Evolutionary conservation across 2,113 vertebrate genomes (phyloP), one percentile per base, ranked within the genome.

Genomic region (Pardalotus punctatus): DNA sequence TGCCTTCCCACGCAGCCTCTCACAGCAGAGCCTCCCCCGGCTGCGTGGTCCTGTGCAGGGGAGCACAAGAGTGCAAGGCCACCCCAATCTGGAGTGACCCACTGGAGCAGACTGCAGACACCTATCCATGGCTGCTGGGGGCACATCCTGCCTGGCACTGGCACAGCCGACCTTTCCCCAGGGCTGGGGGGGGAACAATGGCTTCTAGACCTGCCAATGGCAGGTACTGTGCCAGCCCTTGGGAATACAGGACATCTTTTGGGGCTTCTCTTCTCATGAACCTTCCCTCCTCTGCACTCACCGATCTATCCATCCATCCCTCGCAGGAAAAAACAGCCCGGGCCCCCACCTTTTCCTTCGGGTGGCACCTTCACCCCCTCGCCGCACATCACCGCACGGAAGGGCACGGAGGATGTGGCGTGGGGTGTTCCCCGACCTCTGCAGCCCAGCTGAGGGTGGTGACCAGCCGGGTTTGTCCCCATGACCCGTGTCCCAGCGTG

Each of bases 1-100:
- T 66, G 64, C 71, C 83, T 84, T 78, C 81, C 94, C 81, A 91
- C 35, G 10, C 80, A 69, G 54, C 58, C 45, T 64, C 54, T n/a
- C 15, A 4, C 35, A 4, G 78, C 50, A 9, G 13, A 92, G 48
- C 90, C 42, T 69, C 65, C 81, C 38, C 71, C 1, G 0, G 51
- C 56, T 73, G 60, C 15, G 1, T 12, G 61, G 58, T 47, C n/a
- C 76, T 22, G 38, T 25, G 54, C 58, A 19, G 69, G 25, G 40
- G 24, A 74, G n/a, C 64, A 48, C 6, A 14, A 51, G 40, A 43
- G 14, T 14, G 47, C 14, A 0, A 56, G 58, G 45, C 42, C 5
- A 33, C 2, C 16, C 16, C 4, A 15, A 6, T 47, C 43, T 3
- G 15, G 45, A 33, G 62, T 22, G 70, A 90, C 78, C 71, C 81